Evolutionary conservation across 2,888 invertebrate species (phyloP).

Genomic region (Tenthredo livida): DNA sequence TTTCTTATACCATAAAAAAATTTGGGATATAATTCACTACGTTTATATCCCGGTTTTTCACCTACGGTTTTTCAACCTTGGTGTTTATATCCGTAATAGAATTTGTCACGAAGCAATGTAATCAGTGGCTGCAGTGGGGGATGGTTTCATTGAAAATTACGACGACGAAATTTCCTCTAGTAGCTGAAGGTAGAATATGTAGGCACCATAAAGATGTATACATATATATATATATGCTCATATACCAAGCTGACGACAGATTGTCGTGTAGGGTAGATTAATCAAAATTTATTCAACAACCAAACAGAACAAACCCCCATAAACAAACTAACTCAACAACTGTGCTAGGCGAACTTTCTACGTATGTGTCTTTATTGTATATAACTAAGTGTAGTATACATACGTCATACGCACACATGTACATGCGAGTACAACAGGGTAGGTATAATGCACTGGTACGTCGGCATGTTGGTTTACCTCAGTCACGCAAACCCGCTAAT

Average conservation of each 20-base stretch:
- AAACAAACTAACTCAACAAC: neutral
- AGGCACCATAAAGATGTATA: neutral
- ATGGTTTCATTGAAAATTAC: slow-evolving; percentile 39
- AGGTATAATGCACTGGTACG: neutral
- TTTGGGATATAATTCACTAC: neutral
- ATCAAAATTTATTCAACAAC: slow-evolving; percentile 21
- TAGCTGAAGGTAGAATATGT: neutral
- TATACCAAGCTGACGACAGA: slow-evolving; percentile 26
- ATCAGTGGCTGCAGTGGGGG: neutral
- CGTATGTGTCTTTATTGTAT: neutral
- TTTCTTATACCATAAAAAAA: too few species aligned
- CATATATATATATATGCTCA: neutral
- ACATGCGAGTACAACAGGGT: neutral
- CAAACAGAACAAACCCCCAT: neutral
- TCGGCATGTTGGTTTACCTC: neutral
- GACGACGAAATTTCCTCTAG: slow-evolving; percentile 10
- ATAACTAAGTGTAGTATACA: neutral
- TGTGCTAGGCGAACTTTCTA: neutral
- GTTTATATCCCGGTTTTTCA: neutral
- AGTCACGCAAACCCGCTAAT: neutral
- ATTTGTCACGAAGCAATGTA: slow-evolving; percentile 34
- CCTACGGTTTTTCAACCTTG: neutral
- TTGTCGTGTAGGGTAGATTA: slow-evolving; percentile 34
- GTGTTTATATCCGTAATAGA: slow-evolving; percentile 1
- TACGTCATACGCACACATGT: neutral